Evolutionary conservation across 2,113 vertebrate genomes (phyloP).

Genomic region (Climacteris rufus): DNA sequence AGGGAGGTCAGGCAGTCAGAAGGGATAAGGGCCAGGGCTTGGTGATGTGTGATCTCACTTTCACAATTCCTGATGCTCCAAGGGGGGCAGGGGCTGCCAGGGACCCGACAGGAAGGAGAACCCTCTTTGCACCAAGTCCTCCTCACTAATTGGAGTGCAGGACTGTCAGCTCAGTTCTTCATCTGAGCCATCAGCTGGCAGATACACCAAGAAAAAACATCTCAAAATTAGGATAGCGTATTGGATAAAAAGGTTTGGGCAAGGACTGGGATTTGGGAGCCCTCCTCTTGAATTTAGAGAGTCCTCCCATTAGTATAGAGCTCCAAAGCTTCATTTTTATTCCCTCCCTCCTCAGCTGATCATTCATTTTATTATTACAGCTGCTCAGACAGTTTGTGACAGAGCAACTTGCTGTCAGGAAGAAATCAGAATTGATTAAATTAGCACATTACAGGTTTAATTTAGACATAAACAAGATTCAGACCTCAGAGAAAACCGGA

Average conservation of each 20-base stretch:
- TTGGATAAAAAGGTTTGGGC: not conserved
- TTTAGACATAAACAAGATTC: not conserved
- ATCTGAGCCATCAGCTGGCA: not conserved
- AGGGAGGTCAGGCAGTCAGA: not conserved
- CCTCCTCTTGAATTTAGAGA: not conserved
- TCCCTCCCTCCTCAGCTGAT: not conserved
- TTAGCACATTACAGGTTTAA: not conserved
- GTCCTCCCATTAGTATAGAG: not conserved
- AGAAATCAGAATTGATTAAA: slow-evolving; percentile 34
- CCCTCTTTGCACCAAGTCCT: not conserved
- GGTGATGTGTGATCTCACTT: not conserved
- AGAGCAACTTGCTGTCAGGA: not conserved
- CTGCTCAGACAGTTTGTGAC: not conserved
- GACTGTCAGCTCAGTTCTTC: not conserved
- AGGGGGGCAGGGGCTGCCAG: not conserved
- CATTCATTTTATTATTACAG: not conserved
- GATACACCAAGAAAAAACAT: not conserved
- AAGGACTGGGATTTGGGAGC: not conserved
- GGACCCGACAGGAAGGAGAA: not conserved
- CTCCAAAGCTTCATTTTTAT: not conserved
- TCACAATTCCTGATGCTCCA: not conserved
- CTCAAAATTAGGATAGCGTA: fast-evolving
- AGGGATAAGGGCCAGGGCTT: not conserved
- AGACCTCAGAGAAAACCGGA: not conserved
- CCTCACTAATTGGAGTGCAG: not conserved